These are phyloP conservation scores for Theocolax elegans DNA, from an alignment of 1,140 invertebrate species.

Conservation along the genomic window DNA sequence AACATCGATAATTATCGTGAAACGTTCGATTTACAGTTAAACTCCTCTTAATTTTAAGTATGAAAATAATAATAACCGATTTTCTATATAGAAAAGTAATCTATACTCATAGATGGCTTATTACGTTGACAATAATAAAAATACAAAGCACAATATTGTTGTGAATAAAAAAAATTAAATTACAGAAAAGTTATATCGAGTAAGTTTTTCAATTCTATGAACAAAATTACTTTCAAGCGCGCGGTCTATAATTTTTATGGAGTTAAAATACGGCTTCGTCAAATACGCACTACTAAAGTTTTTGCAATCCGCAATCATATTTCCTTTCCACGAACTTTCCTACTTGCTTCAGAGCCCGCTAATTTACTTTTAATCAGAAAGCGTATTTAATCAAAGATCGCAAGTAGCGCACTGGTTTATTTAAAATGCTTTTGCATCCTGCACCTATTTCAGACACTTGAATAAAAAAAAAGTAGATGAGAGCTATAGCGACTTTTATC, in stretches of 20 bases:
- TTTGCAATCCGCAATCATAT: conserved; percentile 16
- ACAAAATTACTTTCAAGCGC: neutral
- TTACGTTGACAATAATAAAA: too few relatives aligned
- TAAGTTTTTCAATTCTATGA: conserved; percentile 2
- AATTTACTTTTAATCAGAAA: conserved; percentile 33
- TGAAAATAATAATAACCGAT: too few relatives aligned
- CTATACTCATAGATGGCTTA: too few relatives aligned
- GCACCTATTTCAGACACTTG: neutral
- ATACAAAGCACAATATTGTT: too few relatives aligned
- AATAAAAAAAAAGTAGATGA: neutral
- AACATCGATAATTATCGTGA: too few relatives aligned
- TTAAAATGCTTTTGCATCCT: conserved; percentile 8
- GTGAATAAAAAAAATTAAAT: neutral
- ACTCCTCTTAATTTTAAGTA: too few relatives aligned
- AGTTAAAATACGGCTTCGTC: neutral
- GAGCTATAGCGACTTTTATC: neutral
- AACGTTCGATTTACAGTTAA: too few relatives aligned
- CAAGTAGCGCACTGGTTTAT: neutral
- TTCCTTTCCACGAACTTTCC: conserved; percentile 12
- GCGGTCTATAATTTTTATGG: neutral
- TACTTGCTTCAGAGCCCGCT: neutral
- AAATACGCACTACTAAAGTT: neutral
- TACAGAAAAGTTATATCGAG: neutral
- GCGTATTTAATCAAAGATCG: conserved; percentile 27
- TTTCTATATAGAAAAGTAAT: too few relatives aligned